Evolutionary conservation across 2,113 vertebrate species (phyloP).

Genomic region (Microcebus tavaratra): DNA sequence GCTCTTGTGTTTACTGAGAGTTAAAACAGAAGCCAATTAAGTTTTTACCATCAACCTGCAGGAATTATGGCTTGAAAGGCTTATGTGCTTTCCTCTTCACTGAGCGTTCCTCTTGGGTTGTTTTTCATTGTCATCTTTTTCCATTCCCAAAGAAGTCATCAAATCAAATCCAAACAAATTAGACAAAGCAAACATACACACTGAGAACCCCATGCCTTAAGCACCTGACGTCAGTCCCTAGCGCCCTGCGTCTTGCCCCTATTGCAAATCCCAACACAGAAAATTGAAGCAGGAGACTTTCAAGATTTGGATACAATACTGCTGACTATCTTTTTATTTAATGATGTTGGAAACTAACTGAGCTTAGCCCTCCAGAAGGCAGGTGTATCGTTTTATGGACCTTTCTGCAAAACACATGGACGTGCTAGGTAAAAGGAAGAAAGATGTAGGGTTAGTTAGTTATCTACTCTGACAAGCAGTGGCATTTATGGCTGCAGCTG

Average conservation of each 20-base stretch:
- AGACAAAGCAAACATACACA: not conserved
- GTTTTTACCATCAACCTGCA: not conserved
- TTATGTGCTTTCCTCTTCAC: not conserved
- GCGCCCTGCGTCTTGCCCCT: not conserved
- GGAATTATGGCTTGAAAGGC: not conserved
- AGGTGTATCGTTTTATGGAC: constrained; percentile 45
- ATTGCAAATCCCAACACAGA: not conserved
- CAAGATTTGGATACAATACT: not conserved
- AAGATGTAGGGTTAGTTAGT: not conserved
- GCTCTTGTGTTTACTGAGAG: not conserved
- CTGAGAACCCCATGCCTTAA: not conserved
- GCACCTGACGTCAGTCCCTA: not conserved
- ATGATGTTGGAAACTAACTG: not conserved
- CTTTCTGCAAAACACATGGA: constrained; percentile 56
- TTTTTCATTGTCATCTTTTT: not conserved
- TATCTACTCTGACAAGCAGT: not conserved
- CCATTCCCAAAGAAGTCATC: not conserved
- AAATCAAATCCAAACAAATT: not conserved
- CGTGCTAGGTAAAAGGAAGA: not conserved
- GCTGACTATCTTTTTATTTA: constrained; percentile 15
- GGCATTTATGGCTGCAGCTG: not conserved
- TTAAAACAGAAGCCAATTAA: constrained; percentile 27
- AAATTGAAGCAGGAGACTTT: not conserved
- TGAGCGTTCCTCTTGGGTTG: not conserved
- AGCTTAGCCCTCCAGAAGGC: constrained; percentile 32